Evolutionary conservation across 2,797 vertebrate species (phyloP), one percentile per base, ranked within the genome.

Genomic region (Poeciliopsis turneri): DNA sequence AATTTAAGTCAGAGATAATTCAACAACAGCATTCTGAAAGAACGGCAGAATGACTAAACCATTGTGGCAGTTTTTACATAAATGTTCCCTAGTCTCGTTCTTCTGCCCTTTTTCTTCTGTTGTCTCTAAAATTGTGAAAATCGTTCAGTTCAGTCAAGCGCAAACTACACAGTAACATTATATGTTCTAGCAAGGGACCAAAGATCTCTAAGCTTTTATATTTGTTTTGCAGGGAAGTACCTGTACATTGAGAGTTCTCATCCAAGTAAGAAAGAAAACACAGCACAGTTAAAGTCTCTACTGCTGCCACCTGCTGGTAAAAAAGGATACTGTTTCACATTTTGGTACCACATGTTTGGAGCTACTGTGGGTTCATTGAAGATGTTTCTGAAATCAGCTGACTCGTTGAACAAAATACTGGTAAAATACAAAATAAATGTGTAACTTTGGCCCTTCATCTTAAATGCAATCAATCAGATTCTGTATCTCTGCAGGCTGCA

Each of bases 281-380:
- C 30, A 30, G 95, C 95, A 70, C 93, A 88, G 57, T 80, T 96
- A 61, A 95, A 94, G 90, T 95, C 95, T 0, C 78, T 80, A n/a
- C 75, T 94, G 78, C 83, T 96, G 74, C 92, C 93, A 15, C 88
- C 93, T 88, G 88, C 92, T 94, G 94, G 88, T 78, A 80, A 89
- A 72, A 46, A 86, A 0, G 96, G 95, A 66, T 95, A 96, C 88
- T 96, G 95, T 76, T 81, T 96, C 41, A 88, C 79, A n/a, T 92
- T 96, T 85, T 95, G 94, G 93, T 94, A 94, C 86, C 95, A 96
- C 84, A 96, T 96, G 95, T 95, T 93, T 82, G 95, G 95, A 77
- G 87, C 94, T 0, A 94, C 94, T 25, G 90, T 95, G 45, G 95
- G 95, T 47, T 92, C 93, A 70, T 81, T 96, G 74, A 94, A 71